Evolutionary conservation across 1,140 invertebrate genomes (phyloP).

Genomic region (Papilio machaon): DNA sequence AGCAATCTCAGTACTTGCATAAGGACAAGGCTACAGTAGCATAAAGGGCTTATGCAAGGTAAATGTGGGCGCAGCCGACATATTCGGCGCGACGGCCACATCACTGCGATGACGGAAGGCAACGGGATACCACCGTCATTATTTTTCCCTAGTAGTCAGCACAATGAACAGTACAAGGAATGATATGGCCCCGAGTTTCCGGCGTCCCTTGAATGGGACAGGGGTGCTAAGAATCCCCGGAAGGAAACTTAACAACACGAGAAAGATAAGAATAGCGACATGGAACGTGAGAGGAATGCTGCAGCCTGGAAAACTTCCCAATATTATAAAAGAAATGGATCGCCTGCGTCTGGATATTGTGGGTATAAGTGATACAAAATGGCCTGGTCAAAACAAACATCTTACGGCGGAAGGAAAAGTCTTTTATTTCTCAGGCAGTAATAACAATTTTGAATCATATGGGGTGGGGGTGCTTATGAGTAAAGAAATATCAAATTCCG

Average conservation of each 20-base stretch:
- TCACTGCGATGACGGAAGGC: no score
- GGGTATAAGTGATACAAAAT: neutral
- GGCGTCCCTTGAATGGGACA: constrained; percentile 7
- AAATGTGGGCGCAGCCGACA: constrained; percentile 7
- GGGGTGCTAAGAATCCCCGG: constrained; percentile 16
- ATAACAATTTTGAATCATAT: no score
- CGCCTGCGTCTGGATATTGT: neutral
- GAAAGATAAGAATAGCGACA: neutral
- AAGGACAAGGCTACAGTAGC: constrained; percentile 10
- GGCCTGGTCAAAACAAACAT: no score
- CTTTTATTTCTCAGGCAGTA: no score
- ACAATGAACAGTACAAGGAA: neutral
- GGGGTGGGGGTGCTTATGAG: no score
- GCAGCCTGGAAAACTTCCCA: neutral
- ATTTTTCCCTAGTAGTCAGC: neutral
- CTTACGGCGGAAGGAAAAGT: no score
- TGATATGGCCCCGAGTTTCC: neutral
- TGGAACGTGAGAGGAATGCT: neutral
- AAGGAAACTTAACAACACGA: neutral
- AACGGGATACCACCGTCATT: no score
- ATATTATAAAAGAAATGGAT: neutral
- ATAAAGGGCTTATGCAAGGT: constrained; percentile 16
- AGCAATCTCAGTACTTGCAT: constrained; percentile 20
- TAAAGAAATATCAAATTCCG: no score
- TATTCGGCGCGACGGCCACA: neutral